Evolutionary conservation across 2,113 vertebrate species (phyloP).

Genomic region (Macquaria ambigua): DNA sequence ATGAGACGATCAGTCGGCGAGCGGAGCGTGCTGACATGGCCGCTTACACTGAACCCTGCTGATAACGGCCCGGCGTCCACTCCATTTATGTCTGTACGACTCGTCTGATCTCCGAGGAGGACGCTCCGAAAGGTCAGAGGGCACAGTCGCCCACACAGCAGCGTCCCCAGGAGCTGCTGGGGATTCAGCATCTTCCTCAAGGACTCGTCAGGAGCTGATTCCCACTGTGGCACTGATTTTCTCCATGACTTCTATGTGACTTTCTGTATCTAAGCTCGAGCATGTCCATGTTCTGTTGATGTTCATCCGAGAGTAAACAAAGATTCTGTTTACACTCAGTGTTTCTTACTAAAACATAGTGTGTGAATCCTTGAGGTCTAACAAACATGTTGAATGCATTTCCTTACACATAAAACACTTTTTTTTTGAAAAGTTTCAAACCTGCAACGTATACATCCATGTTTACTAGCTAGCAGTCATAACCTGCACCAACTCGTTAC

Average conservation of each 20-base stretch:
- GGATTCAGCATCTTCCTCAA: background rate
- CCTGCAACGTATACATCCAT: too few species aligned
- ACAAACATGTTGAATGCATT: too few species aligned
- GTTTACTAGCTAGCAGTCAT: too few species aligned
- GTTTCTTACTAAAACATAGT: too few species aligned
- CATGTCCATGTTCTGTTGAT: background rate
- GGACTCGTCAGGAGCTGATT: background rate
- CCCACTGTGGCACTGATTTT: background rate
- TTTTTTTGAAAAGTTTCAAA: too few species aligned
- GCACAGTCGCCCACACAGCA: background rate
- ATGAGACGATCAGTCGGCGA: background rate
- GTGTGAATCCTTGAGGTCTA: too few species aligned
- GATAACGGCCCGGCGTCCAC: background rate
- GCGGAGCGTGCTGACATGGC: background rate
- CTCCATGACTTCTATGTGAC: slow-evolving; percentile 9
- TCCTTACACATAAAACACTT: too few species aligned
- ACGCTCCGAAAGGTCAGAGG: slow-evolving; percentile 23
- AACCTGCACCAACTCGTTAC: too few species aligned
- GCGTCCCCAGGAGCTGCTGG: background rate
- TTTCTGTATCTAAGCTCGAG: background rate
- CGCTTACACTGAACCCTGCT: background rate
- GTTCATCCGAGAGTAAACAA: too few species aligned
- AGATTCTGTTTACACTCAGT: too few species aligned
- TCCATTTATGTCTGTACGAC: background rate
- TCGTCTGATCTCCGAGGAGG: background rate